Conservation (phyloP, 2,888 invertebrate genomes). For the Eupelmus urozonus region DNA sequence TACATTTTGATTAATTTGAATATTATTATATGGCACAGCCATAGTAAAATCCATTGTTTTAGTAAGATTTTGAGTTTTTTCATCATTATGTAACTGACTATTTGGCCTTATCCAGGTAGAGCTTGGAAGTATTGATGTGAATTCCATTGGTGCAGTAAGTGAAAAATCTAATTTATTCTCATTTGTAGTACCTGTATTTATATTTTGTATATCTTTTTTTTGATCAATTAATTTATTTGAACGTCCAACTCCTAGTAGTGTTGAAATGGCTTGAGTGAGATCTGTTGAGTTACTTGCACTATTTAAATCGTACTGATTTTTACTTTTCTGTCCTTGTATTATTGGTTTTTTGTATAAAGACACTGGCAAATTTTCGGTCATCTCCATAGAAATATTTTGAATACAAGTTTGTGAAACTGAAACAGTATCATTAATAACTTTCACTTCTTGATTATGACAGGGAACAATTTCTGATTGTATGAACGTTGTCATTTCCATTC, state of each 20-base stretch:
- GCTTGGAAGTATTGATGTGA: constrained; percentile 47
- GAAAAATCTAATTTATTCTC: constrained; percentile 27
- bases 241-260: constrained; percentile 29
- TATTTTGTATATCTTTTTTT: too few species aligned
- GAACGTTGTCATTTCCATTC: constrained; percentile 55
- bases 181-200: constrained; percentile 14
- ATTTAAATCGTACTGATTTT: constrained; percentile 27
- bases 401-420: constrained; percentile 2
- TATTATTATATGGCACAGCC: constrained; percentile 13
- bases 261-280: constrained; percentile 54
- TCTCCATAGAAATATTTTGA: constrained; percentile 59
- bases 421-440: constrained; percentile 23
- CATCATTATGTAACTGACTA: constrained; percentile 21
- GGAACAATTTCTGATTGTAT: constrained; percentile 38
- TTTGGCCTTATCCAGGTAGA: constrained; percentile 47
- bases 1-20: neutral
- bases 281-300: constrained; percentile 53
- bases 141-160: constrained; percentile 32
- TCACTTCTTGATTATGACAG: neutral
- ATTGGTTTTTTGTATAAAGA: neutral
- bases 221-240: constrained; percentile 7
- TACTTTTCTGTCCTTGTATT: neutral
- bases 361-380: constrained; percentile 53
- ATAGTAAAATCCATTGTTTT: constrained; percentile 31
- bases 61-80: constrained; percentile 50